phyloP scores from a whole-genome alignment of 2,888 invertebrate genomes.

The Thereva nobilitata region DNA sequence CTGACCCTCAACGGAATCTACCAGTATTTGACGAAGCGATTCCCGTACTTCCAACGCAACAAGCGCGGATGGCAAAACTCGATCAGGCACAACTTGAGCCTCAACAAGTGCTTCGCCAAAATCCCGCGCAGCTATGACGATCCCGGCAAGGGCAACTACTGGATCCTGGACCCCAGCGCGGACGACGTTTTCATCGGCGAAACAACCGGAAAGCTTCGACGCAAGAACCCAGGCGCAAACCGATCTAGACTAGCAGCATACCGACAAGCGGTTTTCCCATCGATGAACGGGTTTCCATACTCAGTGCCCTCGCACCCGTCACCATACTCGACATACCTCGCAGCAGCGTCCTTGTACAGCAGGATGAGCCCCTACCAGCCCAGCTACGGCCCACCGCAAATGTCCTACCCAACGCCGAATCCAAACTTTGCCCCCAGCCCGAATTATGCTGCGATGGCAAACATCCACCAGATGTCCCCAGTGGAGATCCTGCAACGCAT shows the following conservation, averaged over 20 bases:
- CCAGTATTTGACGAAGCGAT: conserved; percentile 97
- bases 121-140: conserved; percentile 97
- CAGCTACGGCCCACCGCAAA: neutral
- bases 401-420: neutral
- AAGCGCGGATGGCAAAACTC: conserved; percentile 99
- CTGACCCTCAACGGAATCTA: conserved; percentile 95
- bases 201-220: conserved; percentile 91
- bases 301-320: conserved; percentile 40
- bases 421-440: too few relatives aligned
- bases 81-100: conserved; percentile 92
- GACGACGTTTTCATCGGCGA: conserved; percentile 99
- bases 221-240: conserved; percentile 89
- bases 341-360: conserved; percentile 51
- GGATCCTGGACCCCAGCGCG: conserved; percentile 97
- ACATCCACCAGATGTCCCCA: neutral
- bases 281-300: conserved; percentile 47
- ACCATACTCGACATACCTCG: conserved; percentile 9
- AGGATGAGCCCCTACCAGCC: conserved; percentile 49
- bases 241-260: conserved; percentile 87
- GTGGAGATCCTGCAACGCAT: conserved; percentile 58
- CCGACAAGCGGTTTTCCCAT: conserved; percentile 65
- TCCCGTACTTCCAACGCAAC: conserved; percentile 96
- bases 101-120: conserved; percentile 99
- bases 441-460: too few relatives aligned
- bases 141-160: conserved; percentile 99